Percentiles rank a stretch among this genome's conserved stretches.
These are phyloP conservation scores for Desmophyllum pertusum DNA, from an alignment of 92 coral and sea anemone species.

Conservation along the genomic window DNA sequence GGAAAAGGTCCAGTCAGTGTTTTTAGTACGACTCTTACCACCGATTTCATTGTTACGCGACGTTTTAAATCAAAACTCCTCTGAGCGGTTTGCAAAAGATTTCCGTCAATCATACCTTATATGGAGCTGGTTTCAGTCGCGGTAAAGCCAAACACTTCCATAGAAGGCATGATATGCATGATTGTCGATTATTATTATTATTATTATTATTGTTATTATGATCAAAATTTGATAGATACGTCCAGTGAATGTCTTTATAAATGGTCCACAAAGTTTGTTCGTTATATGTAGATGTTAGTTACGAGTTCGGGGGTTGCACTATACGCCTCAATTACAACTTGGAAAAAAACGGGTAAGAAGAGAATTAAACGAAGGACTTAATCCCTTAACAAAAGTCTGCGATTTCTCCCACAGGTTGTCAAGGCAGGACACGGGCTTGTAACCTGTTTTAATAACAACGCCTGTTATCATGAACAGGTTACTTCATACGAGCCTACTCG, in stretches of 20 bases:
- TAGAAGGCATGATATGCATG: too few species aligned
- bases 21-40: too few species aligned
- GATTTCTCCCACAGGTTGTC: slow-evolving; percentile 7
- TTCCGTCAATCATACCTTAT: too few species aligned
- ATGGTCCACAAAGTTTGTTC: background rate
- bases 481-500: background rate
- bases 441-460: background rate
- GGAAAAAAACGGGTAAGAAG: background rate
- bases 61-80: too few species aligned
- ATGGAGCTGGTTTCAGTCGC: too few species aligned
- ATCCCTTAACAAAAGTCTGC: background rate
- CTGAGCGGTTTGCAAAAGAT: too few species aligned
- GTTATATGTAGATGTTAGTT: background rate
- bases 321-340: background rate
- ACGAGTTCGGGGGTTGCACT: background rate
- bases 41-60: too few species aligned
- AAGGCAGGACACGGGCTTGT: background rate
- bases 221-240: too few species aligned
- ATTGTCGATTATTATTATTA: too few species aligned
- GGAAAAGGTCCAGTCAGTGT: too few species aligned
- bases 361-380: background rate
- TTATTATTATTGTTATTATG: too few species aligned
- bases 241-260: background rate
- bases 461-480: background rate
- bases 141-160: too few species aligned